These are phyloP conservation scores for Serrognathus titanus DNA, from an alignment of 2,888 invertebrate genomes.

Conservation along the genomic window DNA sequence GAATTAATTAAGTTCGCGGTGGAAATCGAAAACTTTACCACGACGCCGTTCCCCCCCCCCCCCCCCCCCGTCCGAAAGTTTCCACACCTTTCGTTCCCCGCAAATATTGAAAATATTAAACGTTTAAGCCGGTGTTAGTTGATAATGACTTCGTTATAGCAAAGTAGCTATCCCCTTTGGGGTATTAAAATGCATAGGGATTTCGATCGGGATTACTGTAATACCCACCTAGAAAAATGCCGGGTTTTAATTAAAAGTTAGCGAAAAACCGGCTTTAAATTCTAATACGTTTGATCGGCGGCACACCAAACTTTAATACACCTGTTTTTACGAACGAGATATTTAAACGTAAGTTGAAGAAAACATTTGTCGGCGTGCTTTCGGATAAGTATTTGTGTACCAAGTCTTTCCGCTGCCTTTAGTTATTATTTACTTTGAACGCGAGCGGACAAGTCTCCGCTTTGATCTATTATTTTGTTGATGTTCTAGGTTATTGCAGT, in stretches of 20 bases:
- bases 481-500: constrained; percentile 13
- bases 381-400: constrained; percentile 3
- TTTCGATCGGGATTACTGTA: constrained; percentile 9
- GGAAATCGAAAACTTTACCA: too few relatives aligned
- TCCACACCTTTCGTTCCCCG: too few relatives aligned
- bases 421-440: constrained; percentile 9
- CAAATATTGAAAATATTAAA: neutral
- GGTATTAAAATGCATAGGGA: constrained; percentile 3
- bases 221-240: neutral
- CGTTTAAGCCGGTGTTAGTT: neutral
- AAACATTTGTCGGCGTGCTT: too few relatives aligned
- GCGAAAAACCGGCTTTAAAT: too few relatives aligned
- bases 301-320: too few relatives aligned
- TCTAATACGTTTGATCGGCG: too few relatives aligned
- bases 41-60: too few relatives aligned
- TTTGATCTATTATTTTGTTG: constrained; percentile 10
- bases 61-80: too few relatives aligned
- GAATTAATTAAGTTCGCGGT: too few relatives aligned
- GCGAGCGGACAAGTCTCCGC: constrained; percentile 11
- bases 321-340: too few relatives aligned
- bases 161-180: constrained; percentile 5
- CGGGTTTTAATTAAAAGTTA: too few relatives aligned
- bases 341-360: too few relatives aligned
- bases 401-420: constrained; percentile 6
- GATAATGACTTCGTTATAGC: constrained; percentile 14